phyloP scores from a whole-genome alignment of 2,888 invertebrate genomes.

The Fragum whitleyi region DNA sequence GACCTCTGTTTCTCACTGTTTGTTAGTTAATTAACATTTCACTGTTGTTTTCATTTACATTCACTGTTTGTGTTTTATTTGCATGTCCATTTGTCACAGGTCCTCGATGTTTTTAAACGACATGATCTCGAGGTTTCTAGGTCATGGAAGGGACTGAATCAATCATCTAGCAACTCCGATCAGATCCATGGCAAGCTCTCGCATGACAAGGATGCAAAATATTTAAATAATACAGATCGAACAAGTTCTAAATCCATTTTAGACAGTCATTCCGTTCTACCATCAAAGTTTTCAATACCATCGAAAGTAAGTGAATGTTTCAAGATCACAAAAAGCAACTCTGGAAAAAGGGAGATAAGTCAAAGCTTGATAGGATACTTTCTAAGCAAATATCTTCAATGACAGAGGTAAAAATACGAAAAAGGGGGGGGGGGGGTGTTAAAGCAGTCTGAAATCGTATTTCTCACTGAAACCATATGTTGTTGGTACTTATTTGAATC shows the following conservation, averaged over 20 bases:
- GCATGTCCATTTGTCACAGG: slow-evolving; percentile 41
- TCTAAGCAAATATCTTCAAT: too few species aligned
- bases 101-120: slow-evolving; percentile 39
- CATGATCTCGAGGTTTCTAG: slow-evolving; percentile 46
- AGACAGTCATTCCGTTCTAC: slow-evolving; percentile 63
- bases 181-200: slow-evolving; percentile 38
- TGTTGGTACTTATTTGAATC: too few species aligned
- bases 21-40: too few species aligned
- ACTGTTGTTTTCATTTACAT: too few species aligned
- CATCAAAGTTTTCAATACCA: slow-evolving; percentile 69
- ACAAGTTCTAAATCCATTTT: slow-evolving; percentile 48
- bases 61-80: background rate
- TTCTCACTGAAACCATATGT: too few species aligned
- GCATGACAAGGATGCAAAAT: slow-evolving; percentile 48
- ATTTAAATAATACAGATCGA: slow-evolving; percentile 53
- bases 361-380: too few species aligned
- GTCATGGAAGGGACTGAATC: slow-evolving; percentile 40
- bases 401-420: too few species aligned
- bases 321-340: background rate
- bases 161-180: slow-evolving; percentile 6
- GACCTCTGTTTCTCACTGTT: too few species aligned
- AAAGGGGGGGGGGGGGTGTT: too few species aligned
- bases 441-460: too few species aligned
- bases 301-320: slow-evolving; percentile 67
- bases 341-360: too few species aligned